Evolutionary conservation across 1,140 invertebrate genomes (phyloP).

Genomic region (Listronotus oregonensis): DNA sequence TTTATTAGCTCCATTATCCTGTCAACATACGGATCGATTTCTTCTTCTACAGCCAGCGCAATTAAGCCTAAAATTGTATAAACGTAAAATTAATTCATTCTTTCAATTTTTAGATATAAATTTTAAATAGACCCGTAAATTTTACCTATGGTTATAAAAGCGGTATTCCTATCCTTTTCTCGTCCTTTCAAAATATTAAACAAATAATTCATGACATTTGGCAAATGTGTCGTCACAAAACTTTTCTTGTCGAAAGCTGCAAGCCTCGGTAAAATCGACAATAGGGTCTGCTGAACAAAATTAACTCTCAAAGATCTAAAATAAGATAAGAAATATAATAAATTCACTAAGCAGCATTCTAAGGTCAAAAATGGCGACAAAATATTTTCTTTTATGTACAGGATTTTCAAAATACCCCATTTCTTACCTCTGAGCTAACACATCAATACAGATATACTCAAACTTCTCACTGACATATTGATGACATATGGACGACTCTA

Average conservation of each 20-base stretch:
- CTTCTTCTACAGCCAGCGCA: slow-evolving; percentile 84
- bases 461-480: slow-evolving; percentile 84
- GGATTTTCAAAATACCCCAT: no score
- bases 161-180: slow-evolving; percentile 81
- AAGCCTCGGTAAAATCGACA: slow-evolving; percentile 90
- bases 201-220: slow-evolving; percentile 78
- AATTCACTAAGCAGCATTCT: no score
- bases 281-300: slow-evolving; percentile 86
- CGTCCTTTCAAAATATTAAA: slow-evolving; percentile 74
- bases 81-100: not conserved
- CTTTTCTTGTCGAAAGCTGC: slow-evolving; percentile 88
- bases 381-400: no score
- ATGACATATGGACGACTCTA: slow-evolving; percentile 87
- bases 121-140: not conserved
- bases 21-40: slow-evolving; percentile 79
- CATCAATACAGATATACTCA: slow-evolving; percentile 78
- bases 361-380: no score
- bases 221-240: slow-evolving; percentile 80
- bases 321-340: slow-evolving; percentile 49
- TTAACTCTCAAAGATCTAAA: slow-evolving; percentile 61
- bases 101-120: no score
- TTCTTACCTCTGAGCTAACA: slow-evolving; percentile 70
- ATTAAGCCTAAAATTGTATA: slow-evolving; percentile 65
- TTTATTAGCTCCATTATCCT: slow-evolving; percentile 88
- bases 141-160: slow-evolving; percentile 82